These are phyloP conservation scores for Pseudomyrmex pallidus DNA, from an alignment of 1,140 invertebrate genomes.

Conservation along the genomic window DNA sequence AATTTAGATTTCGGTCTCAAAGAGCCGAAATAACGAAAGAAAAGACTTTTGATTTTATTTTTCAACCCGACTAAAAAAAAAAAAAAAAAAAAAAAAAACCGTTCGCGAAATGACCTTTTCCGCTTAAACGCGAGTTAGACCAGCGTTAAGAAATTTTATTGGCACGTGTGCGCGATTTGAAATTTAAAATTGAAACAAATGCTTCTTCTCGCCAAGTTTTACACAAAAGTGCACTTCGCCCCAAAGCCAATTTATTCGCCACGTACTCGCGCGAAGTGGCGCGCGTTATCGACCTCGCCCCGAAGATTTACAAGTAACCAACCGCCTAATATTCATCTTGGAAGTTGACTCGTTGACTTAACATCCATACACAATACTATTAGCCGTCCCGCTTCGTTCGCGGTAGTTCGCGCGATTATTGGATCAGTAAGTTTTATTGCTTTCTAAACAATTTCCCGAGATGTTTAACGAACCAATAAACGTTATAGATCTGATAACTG, in stretches of 20 bases:
- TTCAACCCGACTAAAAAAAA: too few relatives aligned
- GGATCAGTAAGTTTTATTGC: constrained; percentile 62
- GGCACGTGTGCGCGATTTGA: neutral
- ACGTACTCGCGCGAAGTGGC: constrained; percentile 18
- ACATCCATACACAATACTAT: constrained; percentile 53
- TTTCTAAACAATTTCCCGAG: constrained; percentile 59
- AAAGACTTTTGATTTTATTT: too few relatives aligned
- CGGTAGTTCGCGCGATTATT: constrained; percentile 53
- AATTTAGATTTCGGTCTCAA: too few relatives aligned
- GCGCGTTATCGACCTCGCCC: constrained; percentile 19
- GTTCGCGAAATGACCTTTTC: neutral
- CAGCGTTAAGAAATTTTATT: neutral
- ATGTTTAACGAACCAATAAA: constrained; percentile 66
- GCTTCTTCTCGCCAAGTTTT: constrained; percentile 15
- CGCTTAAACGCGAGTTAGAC: neutral
- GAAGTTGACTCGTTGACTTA: constrained; percentile 40
- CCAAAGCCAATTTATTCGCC: constrained; percentile 16
- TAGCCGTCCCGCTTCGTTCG: constrained; percentile 44
- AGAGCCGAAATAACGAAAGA: too few relatives aligned
- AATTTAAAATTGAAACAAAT: constrained; percentile 12
- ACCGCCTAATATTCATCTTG: constrained; percentile 27
- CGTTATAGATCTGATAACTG: constrained; percentile 64
- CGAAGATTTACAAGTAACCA: constrained; percentile 45
- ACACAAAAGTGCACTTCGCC: neutral
- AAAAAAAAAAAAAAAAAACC: neutral